Percentiles rank a stretch among this genome's conserved stretches.
These are phyloP conservation scores for Punctoribates punctum DNA, from an alignment of 2,888 invertebrate genomes.

Conservation along the genomic window DNA sequence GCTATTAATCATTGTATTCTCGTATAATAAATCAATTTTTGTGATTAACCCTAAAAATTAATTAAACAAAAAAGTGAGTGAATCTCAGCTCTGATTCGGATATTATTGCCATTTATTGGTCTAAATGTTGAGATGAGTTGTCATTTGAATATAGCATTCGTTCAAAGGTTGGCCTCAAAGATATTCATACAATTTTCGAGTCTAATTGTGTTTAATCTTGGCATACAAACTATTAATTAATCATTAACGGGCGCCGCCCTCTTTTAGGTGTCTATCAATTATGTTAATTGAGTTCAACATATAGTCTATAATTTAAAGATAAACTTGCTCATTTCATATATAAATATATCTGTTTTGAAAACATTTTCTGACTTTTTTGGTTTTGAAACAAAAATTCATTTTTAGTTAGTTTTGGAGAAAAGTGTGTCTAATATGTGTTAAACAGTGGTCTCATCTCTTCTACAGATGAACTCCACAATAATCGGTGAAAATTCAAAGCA, in stretches of 20 bases:
- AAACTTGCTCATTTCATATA: constrained; percentile 3
- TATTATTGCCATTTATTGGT: constrained; percentile 26
- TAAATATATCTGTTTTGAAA: not conserved
- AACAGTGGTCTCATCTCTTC: constrained; percentile 23
- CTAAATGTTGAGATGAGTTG: not conserved
- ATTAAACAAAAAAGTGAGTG: too few relatives aligned
- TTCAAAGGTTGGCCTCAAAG: not conserved
- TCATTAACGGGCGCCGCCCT: constrained; percentile 1
- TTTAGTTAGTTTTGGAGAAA: not conserved
- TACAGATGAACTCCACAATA: constrained; percentile 20
- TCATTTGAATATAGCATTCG: not conserved
- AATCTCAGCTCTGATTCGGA: not conserved
- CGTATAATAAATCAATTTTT: too few relatives aligned
- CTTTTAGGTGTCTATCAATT: constrained; percentile 13
- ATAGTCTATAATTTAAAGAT: not conserved
- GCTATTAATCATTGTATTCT: too few relatives aligned
- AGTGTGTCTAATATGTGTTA: not conserved
- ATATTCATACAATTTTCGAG: not conserved
- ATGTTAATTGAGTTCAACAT: not conserved
- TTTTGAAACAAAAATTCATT: not conserved
- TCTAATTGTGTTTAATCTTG: not conserved
- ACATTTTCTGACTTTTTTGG: not conserved
- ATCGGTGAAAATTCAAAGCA: not conserved
- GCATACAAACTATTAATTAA: not conserved
- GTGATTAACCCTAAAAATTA: too few relatives aligned